Percentiles rank a stretch among this genome's conserved stretches.
Evolutionary conservation across 2,888 invertebrate species (phyloP).

Genomic region (Eristalis intricaria): DNA sequence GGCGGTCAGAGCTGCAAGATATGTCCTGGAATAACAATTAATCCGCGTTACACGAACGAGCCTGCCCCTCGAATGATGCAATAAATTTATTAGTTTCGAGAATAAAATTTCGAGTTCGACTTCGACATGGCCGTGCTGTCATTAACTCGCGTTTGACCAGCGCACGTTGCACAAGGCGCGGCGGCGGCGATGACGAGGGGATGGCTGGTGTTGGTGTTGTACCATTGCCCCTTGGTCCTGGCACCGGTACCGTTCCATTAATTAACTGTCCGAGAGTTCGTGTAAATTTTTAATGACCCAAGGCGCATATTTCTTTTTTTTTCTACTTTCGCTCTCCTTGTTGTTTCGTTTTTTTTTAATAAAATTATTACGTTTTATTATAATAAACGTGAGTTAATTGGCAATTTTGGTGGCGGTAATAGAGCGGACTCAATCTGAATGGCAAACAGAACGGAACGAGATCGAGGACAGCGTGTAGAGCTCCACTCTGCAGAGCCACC

Average conservation of each 20-base stretch:
- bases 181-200: not conserved
- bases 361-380: constrained; percentile 73
- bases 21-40: constrained; percentile 63
- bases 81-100: constrained; percentile 64
- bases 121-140: constrained; percentile 35
- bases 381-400: constrained; percentile 73
- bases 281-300: constrained; percentile 66
- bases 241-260: constrained; percentile 55
- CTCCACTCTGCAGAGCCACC: no score
- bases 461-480: not conserved
- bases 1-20: constrained; percentile 33
- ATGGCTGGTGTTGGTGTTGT: not conserved
- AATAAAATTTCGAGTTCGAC: constrained; percentile 51
- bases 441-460: constrained; percentile 56
- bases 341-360: constrained; percentile 60
- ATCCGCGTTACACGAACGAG: constrained; percentile 34
- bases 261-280: constrained; percentile 65
- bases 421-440: constrained; percentile 70
- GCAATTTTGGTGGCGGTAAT: constrained; percentile 71
- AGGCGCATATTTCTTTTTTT: not conserved
- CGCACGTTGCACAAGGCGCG: not conserved
- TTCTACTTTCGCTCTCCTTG: constrained; percentile 23
- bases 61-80: constrained; percentile 20
- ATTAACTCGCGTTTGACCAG: constrained; percentile 3
- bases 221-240: constrained; percentile 11